Evolutionary conservation across 2,797 vertebrate genomes (phyloP).

Genomic region (Liparis tanakae): DNA sequence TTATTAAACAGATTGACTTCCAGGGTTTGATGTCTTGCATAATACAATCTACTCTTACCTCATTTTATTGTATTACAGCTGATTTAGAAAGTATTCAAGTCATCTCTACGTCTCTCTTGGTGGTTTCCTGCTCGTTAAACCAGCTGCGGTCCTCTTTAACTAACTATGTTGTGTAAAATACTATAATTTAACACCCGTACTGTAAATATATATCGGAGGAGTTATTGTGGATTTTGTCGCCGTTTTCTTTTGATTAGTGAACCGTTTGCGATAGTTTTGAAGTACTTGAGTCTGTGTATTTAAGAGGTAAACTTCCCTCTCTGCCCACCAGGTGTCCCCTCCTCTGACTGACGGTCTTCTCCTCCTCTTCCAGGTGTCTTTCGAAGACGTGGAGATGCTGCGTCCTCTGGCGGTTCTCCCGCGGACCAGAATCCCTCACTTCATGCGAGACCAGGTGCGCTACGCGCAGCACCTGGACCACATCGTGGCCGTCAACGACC

Average conservation of each 20-base stretch:
- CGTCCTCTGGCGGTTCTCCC: conserved; percentile 84
- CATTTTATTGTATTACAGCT: not conserved
- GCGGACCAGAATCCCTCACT: conserved; percentile 91
- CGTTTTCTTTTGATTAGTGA: too few relatives aligned
- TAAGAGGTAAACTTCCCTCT: not conserved
- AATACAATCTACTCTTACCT: not conserved
- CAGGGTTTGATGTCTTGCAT: not conserved
- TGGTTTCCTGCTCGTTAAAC: not conserved
- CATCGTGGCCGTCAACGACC: conserved; percentile 90
- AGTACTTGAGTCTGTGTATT: not conserved
- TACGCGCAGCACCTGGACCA: conserved; percentile 94
- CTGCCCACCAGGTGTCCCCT: not conserved
- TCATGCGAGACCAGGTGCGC: conserved; percentile 92
- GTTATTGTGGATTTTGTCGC: too few relatives aligned
- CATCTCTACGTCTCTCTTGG: not conserved
- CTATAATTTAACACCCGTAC: too few relatives aligned
- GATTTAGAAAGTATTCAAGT: not conserved
- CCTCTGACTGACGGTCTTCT: not conserved
- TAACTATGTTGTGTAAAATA: too few relatives aligned
- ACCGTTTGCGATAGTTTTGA: too few relatives aligned
- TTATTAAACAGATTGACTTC: not conserved
- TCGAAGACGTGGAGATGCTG: conserved; percentile 90
- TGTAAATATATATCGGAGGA: too few relatives aligned
- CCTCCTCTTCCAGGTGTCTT: conserved; percentile 87
- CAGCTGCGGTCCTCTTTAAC: too few relatives aligned